Percentiles rank a stretch among this genome's conserved stretches.
phyloP scores from a whole-genome alignment of 2,888 invertebrate genomes.

The Nemotelus nigrinus region DNA sequence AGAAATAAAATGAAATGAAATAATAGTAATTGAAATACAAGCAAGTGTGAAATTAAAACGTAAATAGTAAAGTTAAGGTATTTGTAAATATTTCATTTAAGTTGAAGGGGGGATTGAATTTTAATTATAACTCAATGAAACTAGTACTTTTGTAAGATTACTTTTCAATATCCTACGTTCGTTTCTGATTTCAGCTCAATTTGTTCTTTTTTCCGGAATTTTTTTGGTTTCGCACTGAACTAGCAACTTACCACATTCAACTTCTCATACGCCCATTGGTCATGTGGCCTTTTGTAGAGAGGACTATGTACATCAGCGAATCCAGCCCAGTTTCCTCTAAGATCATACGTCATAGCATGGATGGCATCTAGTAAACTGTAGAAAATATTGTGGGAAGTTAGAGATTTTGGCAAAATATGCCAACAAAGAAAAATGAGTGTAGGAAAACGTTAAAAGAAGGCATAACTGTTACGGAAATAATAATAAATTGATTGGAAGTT shows the following conservation, averaged over 20 bases:
- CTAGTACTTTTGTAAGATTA: neutral
- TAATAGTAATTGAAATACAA: too few species aligned
- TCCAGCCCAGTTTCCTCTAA: constrained; percentile 90
- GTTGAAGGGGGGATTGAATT: too few species aligned
- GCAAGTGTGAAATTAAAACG: too few species aligned
- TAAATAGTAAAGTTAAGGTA: too few species aligned
- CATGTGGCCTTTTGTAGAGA: constrained; percentile 84
- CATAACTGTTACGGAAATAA: too few species aligned
- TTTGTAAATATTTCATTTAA: too few species aligned
- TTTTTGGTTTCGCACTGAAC: neutral
- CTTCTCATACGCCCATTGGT: constrained; percentile 89
- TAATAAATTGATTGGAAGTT: too few species aligned
- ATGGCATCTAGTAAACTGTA: constrained; percentile 79
- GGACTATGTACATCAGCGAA: constrained; percentile 91
- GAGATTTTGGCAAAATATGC: neutral
- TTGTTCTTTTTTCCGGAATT: neutral
- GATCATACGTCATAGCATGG: constrained; percentile 87
- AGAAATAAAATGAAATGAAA: too few species aligned
- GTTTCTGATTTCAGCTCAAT: neutral
- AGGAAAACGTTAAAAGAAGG: neutral
- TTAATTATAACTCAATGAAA: too few species aligned
- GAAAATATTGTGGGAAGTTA: constrained; percentile 46
- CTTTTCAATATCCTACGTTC: neutral
- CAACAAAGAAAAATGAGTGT: neutral
- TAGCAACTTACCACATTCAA: constrained; percentile 81